Percentiles rank a stretch among this genome's conserved stretches.
These are phyloP conservation scores for Ashinkailepas kermadecensis DNA, from an alignment of 2,888 invertebrate species.

Conservation along the genomic window DNA sequence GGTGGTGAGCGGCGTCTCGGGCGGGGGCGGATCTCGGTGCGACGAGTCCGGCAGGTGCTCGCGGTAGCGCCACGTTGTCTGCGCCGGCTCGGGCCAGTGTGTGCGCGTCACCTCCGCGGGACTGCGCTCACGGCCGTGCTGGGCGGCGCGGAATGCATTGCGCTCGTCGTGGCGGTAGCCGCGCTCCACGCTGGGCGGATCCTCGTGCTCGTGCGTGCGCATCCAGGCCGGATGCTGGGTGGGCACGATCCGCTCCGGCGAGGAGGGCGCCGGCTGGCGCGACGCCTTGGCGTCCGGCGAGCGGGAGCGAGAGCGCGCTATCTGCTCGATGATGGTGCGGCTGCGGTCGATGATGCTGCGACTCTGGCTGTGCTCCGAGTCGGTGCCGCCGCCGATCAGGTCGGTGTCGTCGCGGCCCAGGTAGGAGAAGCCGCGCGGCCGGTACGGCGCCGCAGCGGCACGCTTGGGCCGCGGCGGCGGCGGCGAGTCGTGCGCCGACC, in stretches of 20 bases:
- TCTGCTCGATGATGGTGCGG: conserved; percentile 5
- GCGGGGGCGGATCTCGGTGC: neutral
- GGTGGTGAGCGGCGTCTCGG: neutral
- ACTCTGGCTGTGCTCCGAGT: neutral
- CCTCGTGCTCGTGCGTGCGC: neutral
- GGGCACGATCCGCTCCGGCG: neutral
- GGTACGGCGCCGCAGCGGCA: neutral
- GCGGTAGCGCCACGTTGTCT: no score
- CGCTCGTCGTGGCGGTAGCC: no score
- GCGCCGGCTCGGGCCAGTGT: no score
- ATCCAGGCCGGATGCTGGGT: neutral
- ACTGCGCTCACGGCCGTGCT: no score
- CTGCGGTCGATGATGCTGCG: neutral
- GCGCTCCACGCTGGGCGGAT: no score
- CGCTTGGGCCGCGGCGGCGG: neutral
- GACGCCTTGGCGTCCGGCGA: neutral
- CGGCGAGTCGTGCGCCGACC: neutral
- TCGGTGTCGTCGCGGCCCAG: neutral
- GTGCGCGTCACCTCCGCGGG: no score
- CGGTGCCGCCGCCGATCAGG: neutral
- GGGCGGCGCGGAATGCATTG: no score
- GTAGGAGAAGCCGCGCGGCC: conserved; percentile 1
- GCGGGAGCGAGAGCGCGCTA: neutral
- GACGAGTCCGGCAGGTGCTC: no score
- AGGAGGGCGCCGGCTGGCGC: neutral